phyloP scores from a whole-genome alignment of 2,888 invertebrate genomes.

The Aelia acuminata region DNA sequence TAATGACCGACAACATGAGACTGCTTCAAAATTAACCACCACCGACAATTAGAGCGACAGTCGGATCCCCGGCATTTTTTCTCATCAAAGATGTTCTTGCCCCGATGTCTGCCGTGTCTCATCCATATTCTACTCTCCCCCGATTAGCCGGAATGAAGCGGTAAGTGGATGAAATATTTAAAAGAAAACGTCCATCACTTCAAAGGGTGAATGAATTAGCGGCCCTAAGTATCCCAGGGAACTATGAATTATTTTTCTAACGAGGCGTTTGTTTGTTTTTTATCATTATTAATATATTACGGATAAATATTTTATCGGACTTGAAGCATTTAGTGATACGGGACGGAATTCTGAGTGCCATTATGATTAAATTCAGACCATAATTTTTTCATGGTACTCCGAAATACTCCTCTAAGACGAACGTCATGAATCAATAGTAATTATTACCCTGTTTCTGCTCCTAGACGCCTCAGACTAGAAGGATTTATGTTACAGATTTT shows the following conservation, averaged over 20 bases:
- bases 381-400: background rate
- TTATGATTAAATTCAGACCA: background rate
- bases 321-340: background rate
- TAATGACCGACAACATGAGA: background rate
- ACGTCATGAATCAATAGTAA: background rate
- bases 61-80: background rate
- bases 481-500: too few relatives aligned
- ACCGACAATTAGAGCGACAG: background rate
- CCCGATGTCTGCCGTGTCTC: background rate
- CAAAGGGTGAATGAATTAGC: slow-evolving; percentile 9
- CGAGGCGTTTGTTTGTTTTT: slow-evolving; percentile 40
- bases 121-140: background rate
- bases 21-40: slow-evolving; percentile 16
- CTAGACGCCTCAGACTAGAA: too few relatives aligned
- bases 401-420: background rate
- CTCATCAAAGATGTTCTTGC: slow-evolving; percentile 15
- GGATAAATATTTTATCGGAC: background rate
- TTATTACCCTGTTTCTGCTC: too few relatives aligned
- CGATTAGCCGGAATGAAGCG: background rate
- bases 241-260: background rate
- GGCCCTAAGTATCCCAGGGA: background rate
- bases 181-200: background rate
- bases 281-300: background rate
- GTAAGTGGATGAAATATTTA: background rate
- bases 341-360: background rate